Evolutionary conservation across 1,140 invertebrate species (phyloP).

Genomic region (Gonatopus flavifemur): DNA sequence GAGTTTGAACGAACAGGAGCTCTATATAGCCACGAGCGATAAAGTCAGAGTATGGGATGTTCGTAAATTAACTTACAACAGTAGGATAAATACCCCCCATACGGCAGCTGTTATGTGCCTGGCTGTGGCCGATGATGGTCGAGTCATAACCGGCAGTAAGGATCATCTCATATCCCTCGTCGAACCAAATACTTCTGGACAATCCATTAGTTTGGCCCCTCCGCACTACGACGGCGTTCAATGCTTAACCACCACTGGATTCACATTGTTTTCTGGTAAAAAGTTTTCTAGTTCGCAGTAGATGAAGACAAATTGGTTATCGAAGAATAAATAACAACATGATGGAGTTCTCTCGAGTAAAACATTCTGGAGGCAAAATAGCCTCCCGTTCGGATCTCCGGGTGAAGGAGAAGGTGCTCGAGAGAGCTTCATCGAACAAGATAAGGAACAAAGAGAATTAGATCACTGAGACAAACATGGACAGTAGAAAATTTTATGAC

Average conservation of each 20-base stretch:
- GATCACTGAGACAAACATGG: no score
- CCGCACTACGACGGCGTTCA: slow-evolving; percentile 92
- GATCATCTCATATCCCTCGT: slow-evolving; percentile 76
- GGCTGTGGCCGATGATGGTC: slow-evolving; percentile 65
- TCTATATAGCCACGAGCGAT: slow-evolving; percentile 79
- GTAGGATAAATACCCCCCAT: slow-evolving; percentile 81
- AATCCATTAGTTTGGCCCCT: slow-evolving; percentile 76
- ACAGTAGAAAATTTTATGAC: no score
- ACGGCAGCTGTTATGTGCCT: slow-evolving; percentile 86
- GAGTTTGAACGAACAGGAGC: slow-evolving; percentile 58
- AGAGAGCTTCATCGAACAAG: no score
- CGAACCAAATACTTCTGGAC: slow-evolving; percentile 61
- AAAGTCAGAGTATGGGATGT: slow-evolving; percentile 85
- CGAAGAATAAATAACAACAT: no score
- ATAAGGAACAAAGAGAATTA: no score
- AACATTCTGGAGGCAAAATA: no score
- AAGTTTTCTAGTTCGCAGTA: no score
- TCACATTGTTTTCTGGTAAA: slow-evolving; percentile 74
- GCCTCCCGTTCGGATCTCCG: no score
- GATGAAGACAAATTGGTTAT: no score
- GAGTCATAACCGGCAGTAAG: slow-evolving; percentile 83
- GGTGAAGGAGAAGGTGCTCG: no score
- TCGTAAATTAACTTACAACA: slow-evolving; percentile 72
- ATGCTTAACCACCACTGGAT: slow-evolving; percentile 69
- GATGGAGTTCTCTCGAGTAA: no score